A percentile compares a stretch with the other conserved stretches of the same genome.
phyloP scores from a whole-genome alignment of 2,888 invertebrate species.

The Alsophila aescularia region DNA sequence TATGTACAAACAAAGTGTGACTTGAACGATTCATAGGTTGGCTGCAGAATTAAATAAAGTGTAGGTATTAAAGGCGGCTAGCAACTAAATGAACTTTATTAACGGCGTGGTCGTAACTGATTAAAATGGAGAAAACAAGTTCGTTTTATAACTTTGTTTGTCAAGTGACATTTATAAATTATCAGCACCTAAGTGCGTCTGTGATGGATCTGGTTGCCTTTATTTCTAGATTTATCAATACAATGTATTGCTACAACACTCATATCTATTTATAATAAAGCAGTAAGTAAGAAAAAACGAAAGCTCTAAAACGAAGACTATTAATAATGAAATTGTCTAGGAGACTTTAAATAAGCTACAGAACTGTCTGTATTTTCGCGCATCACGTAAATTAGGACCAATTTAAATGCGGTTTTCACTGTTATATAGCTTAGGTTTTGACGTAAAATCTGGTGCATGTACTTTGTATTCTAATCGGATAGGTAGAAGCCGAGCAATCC shows the following conservation, averaged over 20 bases:
- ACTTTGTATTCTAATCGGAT: too few relatives aligned
- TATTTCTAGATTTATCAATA: slow-evolving; percentile 39
- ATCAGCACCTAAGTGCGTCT: slow-evolving; percentile 38
- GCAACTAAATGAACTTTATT: slow-evolving; percentile 7
- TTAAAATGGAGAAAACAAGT: slow-evolving; percentile 50
- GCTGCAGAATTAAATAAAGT: slow-evolving; percentile 4
- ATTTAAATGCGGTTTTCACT: too few relatives aligned
- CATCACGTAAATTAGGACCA: too few relatives aligned
- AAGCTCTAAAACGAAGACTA: too few relatives aligned
- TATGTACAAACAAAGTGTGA: not conserved
- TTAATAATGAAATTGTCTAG: too few relatives aligned
- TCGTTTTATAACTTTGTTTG: slow-evolving; percentile 51
- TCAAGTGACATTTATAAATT: slow-evolving; percentile 47
- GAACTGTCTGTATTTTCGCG: too few relatives aligned
- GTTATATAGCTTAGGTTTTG: too few relatives aligned
- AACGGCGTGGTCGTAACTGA: slow-evolving; percentile 37
- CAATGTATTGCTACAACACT: slow-evolving; percentile 7
- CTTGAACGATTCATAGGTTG: slow-evolving; percentile 1
- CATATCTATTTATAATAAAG: not conserved
- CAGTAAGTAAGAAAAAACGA: too few relatives aligned
- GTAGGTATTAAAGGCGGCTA: not conserved
- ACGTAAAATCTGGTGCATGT: too few relatives aligned
- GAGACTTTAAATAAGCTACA: too few relatives aligned
- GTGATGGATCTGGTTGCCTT: slow-evolving; percentile 39
- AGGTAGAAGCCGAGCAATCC: too few relatives aligned